Conservation (phyloP, 2,888 invertebrate genomes). For the Lymantria dispar region DNA sequence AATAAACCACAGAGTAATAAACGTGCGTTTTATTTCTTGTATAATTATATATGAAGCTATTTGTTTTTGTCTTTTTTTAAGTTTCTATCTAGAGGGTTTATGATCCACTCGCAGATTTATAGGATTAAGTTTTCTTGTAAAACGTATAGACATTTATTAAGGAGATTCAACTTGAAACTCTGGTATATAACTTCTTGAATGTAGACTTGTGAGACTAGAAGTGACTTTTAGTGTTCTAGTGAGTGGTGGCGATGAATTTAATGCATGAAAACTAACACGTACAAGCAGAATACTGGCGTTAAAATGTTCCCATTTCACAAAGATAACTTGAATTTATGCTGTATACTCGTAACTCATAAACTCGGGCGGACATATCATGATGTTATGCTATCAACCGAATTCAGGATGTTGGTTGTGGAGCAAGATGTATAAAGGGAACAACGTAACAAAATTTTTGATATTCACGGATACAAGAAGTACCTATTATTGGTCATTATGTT, state of each 20-base stretch:
- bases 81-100: conserved; percentile 36
- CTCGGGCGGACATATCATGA: background rate
- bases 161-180: conserved; percentile 24
- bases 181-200: conserved; percentile 20
- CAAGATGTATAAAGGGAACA: background rate
- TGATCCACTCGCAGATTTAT: conserved; percentile 16
- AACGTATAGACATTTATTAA: conserved; percentile 24
- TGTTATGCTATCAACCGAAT: background rate
- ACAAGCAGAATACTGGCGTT: conserved; percentile 39
- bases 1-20: conserved; percentile 67
- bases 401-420: too few species aligned
- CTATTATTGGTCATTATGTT: too few species aligned
- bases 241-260: conserved; percentile 41
- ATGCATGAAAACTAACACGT: conserved; percentile 31
- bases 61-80: conserved; percentile 50
- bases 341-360: conserved; percentile 39
- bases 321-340: conserved; percentile 49
- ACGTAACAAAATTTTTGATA: background rate
- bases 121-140: conserved; percentile 22
- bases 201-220: conserved; percentile 24
- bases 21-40: conserved; percentile 68
- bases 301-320: conserved; percentile 49
- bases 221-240: conserved; percentile 36
- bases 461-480: background rate
- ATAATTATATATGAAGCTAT: conserved; percentile 67